These are phyloP conservation scores for Gryllus bimaculatus DNA, from an alignment of 1,140 invertebrate species.

Conservation along the genomic window DNA sequence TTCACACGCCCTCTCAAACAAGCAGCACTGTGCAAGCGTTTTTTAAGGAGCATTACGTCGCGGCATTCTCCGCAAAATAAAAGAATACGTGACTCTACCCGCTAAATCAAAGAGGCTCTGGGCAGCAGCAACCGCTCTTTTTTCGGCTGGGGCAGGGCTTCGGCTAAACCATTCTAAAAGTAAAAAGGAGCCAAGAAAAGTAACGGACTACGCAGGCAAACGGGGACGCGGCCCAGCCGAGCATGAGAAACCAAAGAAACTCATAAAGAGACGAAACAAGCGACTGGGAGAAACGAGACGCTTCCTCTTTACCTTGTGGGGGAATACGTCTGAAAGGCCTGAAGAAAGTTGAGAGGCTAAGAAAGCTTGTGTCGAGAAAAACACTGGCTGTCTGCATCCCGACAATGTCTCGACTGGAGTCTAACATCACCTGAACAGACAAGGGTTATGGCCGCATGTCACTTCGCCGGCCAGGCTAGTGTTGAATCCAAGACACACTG, in stretches of 20 bases:
- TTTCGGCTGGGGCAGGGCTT: too few relatives aligned
- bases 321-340: background rate
- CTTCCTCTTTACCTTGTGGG: background rate
- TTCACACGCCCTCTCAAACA: too few relatives aligned
- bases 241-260: background rate
- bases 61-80: too few relatives aligned
- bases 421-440: slow-evolving; percentile 15
- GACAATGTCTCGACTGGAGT: background rate
- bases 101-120: too few relatives aligned
- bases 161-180: background rate
- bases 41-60: too few relatives aligned
- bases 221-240: background rate
- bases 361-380: background rate
- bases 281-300: background rate
- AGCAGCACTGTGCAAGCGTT: too few relatives aligned
- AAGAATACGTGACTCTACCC: too few relatives aligned
- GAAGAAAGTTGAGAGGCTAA: background rate
- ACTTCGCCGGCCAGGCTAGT: background rate
- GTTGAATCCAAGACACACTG: background rate
- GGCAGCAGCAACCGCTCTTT: too few relatives aligned
- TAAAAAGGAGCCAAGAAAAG: background rate
- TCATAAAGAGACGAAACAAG: background rate
- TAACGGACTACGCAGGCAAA: background rate
- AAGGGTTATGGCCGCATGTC: background rate
- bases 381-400: background rate